phyloP scores from a whole-genome alignment of 2,113 vertebrate species.

The Charina bottae region DNA sequence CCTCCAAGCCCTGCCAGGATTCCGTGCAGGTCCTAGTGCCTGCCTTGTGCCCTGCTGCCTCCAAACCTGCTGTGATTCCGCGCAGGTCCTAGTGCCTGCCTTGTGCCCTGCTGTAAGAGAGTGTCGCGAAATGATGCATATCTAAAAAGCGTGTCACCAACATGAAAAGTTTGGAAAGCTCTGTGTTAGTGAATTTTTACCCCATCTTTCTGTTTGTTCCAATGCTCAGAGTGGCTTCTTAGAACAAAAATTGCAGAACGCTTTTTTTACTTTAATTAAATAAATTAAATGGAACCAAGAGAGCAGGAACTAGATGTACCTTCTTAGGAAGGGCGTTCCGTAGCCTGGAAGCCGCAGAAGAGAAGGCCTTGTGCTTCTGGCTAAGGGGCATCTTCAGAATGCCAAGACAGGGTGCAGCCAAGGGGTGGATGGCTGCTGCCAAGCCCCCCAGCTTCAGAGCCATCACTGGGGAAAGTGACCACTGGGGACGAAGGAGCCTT shows the following conservation, averaged over 20 bases:
- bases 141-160: too few relatives aligned
- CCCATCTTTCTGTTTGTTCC: neutral
- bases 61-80: too few relatives aligned
- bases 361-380: neutral
- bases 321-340: neutral
- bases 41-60: too few relatives aligned
- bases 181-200: neutral
- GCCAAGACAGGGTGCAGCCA: neutral
- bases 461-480: neutral
- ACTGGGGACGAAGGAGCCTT: neutral
- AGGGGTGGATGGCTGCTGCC: neutral
- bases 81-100: too few relatives aligned
- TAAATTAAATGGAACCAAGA: neutral
- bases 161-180: too few relatives aligned
- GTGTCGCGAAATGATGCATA: too few relatives aligned
- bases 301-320: neutral
- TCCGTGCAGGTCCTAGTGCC: too few relatives aligned
- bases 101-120: too few relatives aligned
- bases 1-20: too few relatives aligned
- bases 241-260: neutral
- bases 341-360: neutral
- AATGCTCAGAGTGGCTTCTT: neutral
- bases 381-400: neutral
- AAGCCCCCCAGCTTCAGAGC: neutral
- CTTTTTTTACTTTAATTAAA: neutral